Conservation (phyloP, 2,797 vertebrate species). For the Agapornis canus region DNA sequence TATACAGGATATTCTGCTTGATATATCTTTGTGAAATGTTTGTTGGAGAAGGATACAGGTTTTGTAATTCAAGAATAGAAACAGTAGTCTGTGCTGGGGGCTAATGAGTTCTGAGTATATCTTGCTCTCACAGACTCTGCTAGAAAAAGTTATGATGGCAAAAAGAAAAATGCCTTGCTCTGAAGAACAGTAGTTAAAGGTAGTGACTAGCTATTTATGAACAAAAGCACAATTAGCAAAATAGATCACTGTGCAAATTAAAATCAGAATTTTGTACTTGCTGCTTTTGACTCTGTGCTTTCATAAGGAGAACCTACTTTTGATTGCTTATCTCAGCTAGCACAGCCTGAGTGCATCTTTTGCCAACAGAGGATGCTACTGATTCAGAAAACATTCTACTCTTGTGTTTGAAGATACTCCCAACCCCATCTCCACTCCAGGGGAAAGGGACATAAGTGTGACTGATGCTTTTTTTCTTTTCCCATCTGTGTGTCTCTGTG, state of each 20-base stretch:
- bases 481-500: neutral
- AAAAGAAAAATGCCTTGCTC: neutral
- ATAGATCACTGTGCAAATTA: neutral
- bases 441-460: neutral
- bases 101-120: neutral
- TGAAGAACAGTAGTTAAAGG: neutral
- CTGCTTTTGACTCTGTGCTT: neutral
- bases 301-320: neutral
- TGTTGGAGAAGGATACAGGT: neutral
- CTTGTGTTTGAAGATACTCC: neutral
- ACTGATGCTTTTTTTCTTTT: neutral
- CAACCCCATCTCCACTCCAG: fast-evolving
- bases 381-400: neutral
- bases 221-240: neutral
- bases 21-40: neutral
- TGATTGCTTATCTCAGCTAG: neutral
- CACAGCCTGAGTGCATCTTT: neutral
- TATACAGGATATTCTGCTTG: neutral
- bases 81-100: neutral
- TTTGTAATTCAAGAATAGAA: neutral
- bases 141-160: neutral
- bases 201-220: neutral
- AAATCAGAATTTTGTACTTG: neutral
- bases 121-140: neutral
- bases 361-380: constrained; percentile 43